phyloP scores from a whole-genome alignment of 2,888 invertebrate genomes.

The Cybosia mesomella region DNA sequence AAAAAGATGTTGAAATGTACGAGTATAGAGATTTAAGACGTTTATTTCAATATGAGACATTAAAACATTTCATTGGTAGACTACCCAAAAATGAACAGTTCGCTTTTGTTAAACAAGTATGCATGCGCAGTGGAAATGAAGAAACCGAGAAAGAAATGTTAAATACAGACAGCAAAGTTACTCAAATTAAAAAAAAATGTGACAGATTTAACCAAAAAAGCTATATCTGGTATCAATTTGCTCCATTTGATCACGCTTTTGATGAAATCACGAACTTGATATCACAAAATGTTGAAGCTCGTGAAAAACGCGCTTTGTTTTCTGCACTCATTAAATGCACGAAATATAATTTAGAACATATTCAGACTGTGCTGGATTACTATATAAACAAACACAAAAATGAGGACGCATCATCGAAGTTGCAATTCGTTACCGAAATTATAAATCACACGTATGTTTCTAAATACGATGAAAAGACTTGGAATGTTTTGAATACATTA shows the following conservation, averaged over 20 bases:
- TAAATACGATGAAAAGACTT: conserved; percentile 61
- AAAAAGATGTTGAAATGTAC: conserved; percentile 25
- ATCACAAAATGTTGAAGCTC: conserved; percentile 9
- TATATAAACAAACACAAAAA: conserved; percentile 63
- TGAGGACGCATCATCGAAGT: conserved; percentile 55
- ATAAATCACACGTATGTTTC: conserved; percentile 52
- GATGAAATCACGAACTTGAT: conserved; percentile 50
- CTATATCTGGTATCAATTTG: conserved; percentile 69
- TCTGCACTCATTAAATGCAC: conserved; percentile 61
- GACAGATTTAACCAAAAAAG: conserved; percentile 28
- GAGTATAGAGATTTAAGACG: conserved; percentile 27
- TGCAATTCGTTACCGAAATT: conserved; percentile 57
- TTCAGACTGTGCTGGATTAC: conserved; percentile 61
- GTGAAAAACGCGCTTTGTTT: conserved; percentile 50
- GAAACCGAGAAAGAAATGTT: conserved; percentile 35
- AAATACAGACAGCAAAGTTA: conserved; percentile 43
- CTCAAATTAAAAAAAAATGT: conserved; percentile 42
- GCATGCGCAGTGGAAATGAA: conserved; percentile 59
- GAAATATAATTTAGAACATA: conserved; percentile 50
- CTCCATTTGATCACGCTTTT: conserved; percentile 68
- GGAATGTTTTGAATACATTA: conserved; percentile 66
- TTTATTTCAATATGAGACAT: conserved; percentile 52
- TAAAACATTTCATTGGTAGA: conserved; percentile 59
- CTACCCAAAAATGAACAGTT: conserved; percentile 65
- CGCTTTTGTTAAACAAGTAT: conserved; percentile 64